Evolutionary conservation across 1,140 invertebrate genomes (phyloP).

Genomic region (Neodiprion lecontei): DNA sequence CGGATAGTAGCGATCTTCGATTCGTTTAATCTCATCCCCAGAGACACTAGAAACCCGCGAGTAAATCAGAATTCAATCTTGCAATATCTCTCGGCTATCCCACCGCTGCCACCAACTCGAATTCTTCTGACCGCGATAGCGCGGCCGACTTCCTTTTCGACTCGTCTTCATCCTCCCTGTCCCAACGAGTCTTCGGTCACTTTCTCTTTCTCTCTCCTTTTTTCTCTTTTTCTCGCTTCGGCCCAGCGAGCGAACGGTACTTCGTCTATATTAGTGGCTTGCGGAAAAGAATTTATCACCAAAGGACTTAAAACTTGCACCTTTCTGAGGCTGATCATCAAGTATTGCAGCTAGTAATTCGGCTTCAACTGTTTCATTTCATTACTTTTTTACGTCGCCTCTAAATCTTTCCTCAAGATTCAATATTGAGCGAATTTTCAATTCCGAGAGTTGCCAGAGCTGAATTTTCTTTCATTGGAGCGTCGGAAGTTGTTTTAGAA

Average conservation of each 20-base stretch:
- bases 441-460: background rate
- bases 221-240: background rate
- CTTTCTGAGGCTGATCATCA: background rate
- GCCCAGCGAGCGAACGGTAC: background rate
- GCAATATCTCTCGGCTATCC: background rate
- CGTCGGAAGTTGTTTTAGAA: too few species aligned
- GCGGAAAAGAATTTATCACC: background rate
- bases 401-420: background rate
- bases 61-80: conserved; percentile 7
- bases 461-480: too few species aligned
- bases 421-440: background rate
- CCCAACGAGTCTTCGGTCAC: background rate
- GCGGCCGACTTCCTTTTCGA: background rate
- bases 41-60: background rate
- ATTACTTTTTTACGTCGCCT: too few species aligned
- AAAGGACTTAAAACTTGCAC: background rate
- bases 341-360: too few species aligned
- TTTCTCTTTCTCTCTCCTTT: background rate
- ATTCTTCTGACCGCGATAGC: background rate
- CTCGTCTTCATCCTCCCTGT: too few species aligned
- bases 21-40: background rate
- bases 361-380: too few species aligned
- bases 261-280: background rate
- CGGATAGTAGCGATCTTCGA: background rate
- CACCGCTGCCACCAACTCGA: background rate